Conservation (phyloP, 2,888 invertebrate genomes). For the Cataglyphis cursor region DNA sequence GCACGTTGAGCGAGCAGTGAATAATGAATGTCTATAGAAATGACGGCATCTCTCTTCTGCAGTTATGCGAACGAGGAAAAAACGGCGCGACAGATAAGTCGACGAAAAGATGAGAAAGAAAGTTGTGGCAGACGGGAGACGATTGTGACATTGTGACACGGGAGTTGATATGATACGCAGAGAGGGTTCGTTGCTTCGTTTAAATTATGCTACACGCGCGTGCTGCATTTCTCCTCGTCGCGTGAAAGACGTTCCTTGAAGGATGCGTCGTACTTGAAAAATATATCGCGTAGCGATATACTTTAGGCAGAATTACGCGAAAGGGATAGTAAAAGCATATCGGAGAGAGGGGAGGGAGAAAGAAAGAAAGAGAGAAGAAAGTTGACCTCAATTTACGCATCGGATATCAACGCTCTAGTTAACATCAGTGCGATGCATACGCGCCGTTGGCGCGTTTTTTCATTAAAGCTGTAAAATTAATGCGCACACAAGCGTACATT, state of each 20-base stretch:
- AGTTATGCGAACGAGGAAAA: slow-evolving; percentile 68
- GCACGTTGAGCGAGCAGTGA: slow-evolving; percentile 77
- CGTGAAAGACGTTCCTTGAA: slow-evolving; percentile 57
- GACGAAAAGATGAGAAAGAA: slow-evolving; percentile 71
- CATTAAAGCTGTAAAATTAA: slow-evolving; percentile 52
- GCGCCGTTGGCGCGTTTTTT: slow-evolving; percentile 38
- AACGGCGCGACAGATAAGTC: slow-evolving; percentile 67
- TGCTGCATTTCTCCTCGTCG: slow-evolving; percentile 63
- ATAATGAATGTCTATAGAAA: slow-evolving; percentile 85
- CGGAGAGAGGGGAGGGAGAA: slow-evolving; percentile 9
- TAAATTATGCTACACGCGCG: slow-evolving; percentile 68
- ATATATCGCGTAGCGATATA: slow-evolving; percentile 58
- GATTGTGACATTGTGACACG: slow-evolving; percentile 62
- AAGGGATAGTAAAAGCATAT: slow-evolving; percentile 65
- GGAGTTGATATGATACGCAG: slow-evolving; percentile 57
- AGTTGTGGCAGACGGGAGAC: slow-evolving; percentile 67
- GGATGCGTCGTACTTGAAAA: slow-evolving; percentile 56
- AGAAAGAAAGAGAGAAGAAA: background rate
- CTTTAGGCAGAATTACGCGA: slow-evolving; percentile 68
- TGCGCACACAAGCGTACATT: slow-evolving; percentile 41
- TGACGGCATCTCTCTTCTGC: slow-evolving; percentile 77
- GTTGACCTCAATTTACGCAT: slow-evolving; percentile 65
- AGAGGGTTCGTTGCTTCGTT: slow-evolving; percentile 73
- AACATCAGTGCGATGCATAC: slow-evolving; percentile 20
- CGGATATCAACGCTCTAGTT: slow-evolving; percentile 47